Evolutionary conservation across 2,888 invertebrate genomes (phyloP).

Genomic region (Pristionchus maxplancki): DNA sequence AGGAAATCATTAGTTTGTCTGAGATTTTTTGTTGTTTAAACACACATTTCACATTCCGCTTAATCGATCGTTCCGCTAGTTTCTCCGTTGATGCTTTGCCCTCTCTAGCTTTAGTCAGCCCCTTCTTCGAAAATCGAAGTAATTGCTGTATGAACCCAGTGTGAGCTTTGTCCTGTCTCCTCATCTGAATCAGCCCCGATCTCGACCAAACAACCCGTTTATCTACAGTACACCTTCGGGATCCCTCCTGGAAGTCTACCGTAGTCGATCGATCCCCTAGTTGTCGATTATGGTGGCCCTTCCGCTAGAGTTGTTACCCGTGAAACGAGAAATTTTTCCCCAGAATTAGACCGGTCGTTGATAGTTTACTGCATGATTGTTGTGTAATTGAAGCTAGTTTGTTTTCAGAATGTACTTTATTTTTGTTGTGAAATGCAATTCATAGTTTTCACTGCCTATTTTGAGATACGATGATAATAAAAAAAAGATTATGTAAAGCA

Average conservation of each 20-base stretch:
- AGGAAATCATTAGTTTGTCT: slow-evolving; percentile 2
- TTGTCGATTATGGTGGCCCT: neutral
- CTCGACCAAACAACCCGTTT: slow-evolving; percentile 27
- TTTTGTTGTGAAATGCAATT: neutral
- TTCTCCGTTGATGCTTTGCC: neutral
- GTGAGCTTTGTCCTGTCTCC: neutral
- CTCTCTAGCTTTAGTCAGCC: slow-evolving; percentile 4
- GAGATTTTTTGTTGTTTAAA: slow-evolving; percentile 15
- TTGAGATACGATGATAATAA: slow-evolving; percentile 5
- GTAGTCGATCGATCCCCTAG: neutral
- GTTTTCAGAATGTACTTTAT: neutral
- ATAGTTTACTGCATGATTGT: slow-evolving; percentile 8
- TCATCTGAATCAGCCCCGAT: slow-evolving; percentile 26
- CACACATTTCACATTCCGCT: slow-evolving; percentile 29
- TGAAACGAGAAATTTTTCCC: slow-evolving; percentile 18
- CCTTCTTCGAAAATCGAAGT: neutral
- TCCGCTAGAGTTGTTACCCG: neutral
- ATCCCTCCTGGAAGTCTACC: slow-evolving; percentile 13
- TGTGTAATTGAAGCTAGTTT: slow-evolving; percentile 20
- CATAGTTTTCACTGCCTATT: slow-evolving; percentile 26
- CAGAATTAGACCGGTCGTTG: neutral
- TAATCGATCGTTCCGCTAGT: slow-evolving; percentile 22
- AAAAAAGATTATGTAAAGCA: neutral
- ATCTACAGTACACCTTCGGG: slow-evolving; percentile 12
- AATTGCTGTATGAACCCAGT: slow-evolving; percentile 3